Percentiles rank a stretch among this genome's conserved stretches.
phyloP scores from a whole-genome alignment of 1,140 invertebrate species.

The Calephelis virginiensis region DNA sequence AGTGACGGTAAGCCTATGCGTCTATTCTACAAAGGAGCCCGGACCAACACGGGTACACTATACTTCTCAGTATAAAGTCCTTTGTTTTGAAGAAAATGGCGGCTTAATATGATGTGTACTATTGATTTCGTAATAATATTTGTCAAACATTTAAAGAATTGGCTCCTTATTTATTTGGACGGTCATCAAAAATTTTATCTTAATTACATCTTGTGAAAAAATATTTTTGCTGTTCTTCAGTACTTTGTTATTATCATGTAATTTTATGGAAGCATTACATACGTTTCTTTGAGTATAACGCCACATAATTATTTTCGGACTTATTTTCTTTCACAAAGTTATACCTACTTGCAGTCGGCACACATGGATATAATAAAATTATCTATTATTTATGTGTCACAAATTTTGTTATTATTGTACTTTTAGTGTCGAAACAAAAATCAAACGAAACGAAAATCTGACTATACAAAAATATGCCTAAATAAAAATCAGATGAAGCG shows the following conservation, averaged over 20 bases:
- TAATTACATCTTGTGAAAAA: too few species aligned
- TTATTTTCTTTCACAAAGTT: slow-evolving; percentile 8
- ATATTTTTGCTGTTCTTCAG: too few species aligned
- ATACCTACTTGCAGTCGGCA: not conserved
- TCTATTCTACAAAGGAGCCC: too few species aligned
- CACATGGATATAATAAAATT: not conserved
- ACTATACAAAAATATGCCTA: not conserved
- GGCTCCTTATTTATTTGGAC: slow-evolving; percentile 1
- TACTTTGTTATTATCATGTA: too few species aligned
- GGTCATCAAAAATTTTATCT: slow-evolving; percentile 3
- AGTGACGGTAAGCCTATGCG: too few species aligned
- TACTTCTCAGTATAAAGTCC: not conserved
- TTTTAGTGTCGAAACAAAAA: slow-evolving; percentile 1
- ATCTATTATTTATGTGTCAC: not conserved
- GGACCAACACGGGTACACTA: too few species aligned
- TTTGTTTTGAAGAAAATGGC: slow-evolving; percentile 2
- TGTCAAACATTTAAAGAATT: not conserved
- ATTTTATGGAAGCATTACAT: too few species aligned
- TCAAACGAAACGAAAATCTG: not conserved
- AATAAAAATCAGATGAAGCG: not conserved
- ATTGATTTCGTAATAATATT: slow-evolving; percentile 1
- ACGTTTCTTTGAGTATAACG: too few species aligned
- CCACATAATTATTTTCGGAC: not conserved
- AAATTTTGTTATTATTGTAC: not conserved
- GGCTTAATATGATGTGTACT: not conserved